Evolutionary conservation across 2,888 invertebrate genomes (phyloP), one percentile per base, ranked within the genome.

Genomic region (Papilio elwesi): DNA sequence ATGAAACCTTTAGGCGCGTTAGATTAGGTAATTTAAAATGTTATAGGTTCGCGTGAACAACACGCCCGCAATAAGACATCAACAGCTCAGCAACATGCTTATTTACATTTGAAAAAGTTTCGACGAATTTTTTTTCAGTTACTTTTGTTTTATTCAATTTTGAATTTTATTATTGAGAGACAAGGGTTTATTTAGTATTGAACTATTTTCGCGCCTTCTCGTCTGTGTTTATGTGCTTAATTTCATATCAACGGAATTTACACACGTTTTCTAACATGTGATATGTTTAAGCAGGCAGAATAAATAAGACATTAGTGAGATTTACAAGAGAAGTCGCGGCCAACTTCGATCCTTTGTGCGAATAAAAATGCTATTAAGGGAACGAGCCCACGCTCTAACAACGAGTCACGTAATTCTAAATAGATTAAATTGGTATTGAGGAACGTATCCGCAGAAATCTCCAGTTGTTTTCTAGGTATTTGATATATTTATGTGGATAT

Each of bases 281-380:
- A 59, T 59, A 36, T 1, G 59, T 59, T 36, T 59, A 59, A 59
- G 59, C 8, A 36, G 57, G 47, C 36, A 71, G n/a, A 51, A 71
- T 62, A 67, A 67, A 62, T 62, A 67, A 67, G 52, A 71, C 67
- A 53, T 71, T 71, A 62, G 26, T 9, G 15, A 53, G 62, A 52
- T 67, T 38, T 52, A 67, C 43, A 51, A 53, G 15, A 12, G 15
- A n/a, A 43, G 51, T 71, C 48, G 13, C 43, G 51, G 71, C 67
- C 67, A 67, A 62, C 62, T 71, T 38, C 49, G 55, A n/a, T 48
- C 49, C 62, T 72, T 68, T 64, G 63, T 51, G 55, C 38, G 64
- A 63, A 72, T 55, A 72, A 63, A 68, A 71, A 62, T 67, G 67
- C 71, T 59, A 67, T 71, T 71, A 71, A 47, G 62, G 67, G 6